Evolutionary conservation across 2,797 vertebrate species (phyloP).

Genomic region (Falco novaeseelandiae): DNA sequence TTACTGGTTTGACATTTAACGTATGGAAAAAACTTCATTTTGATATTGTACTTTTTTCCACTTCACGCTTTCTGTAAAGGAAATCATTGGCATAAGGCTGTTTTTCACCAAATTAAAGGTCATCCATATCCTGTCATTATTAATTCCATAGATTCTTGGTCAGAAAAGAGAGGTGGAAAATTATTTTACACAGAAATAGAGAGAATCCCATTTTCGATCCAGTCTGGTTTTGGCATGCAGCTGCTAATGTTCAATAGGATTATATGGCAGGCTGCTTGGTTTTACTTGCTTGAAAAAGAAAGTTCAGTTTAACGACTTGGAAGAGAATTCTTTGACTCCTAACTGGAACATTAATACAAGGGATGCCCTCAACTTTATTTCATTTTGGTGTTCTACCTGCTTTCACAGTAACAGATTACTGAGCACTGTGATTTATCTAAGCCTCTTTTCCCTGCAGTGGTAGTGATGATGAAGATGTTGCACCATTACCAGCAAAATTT

Average conservation of each 20-base stretch:
- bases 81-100: neutral
- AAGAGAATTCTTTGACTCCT: neutral
- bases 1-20: neutral
- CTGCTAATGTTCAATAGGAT: neutral
- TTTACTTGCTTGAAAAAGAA: neutral
- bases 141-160: neutral
- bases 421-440: neutral
- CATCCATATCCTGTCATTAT: neutral
- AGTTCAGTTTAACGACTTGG: neutral
- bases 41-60: neutral
- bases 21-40: neutral
- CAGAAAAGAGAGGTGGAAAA: neutral
- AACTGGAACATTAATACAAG: neutral
- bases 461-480: slow-evolving; percentile 92
- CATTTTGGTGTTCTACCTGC: neutral
- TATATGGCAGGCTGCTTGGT: neutral
- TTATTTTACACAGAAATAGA: neutral
- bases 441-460: slow-evolving; percentile 49
- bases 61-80: neutral
- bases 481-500: slow-evolving; percentile 89
- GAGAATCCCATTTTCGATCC: neutral
- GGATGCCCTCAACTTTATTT: neutral
- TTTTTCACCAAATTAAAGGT: neutral
- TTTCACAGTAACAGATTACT: neutral
- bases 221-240: neutral